Conservation (phyloP, 2,888 invertebrate species). For the Myopa testacea region DNA sequence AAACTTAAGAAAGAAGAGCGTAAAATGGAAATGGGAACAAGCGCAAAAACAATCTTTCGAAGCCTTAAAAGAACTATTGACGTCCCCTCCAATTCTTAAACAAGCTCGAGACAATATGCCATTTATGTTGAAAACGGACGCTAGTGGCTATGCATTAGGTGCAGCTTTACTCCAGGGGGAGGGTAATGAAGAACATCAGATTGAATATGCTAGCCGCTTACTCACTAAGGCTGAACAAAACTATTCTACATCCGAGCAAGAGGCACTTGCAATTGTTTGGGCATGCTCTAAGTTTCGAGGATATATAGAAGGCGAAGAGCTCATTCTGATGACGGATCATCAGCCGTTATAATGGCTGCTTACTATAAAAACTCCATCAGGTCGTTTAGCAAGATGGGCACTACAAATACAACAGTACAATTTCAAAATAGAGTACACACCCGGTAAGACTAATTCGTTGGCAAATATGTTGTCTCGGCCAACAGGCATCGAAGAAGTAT, state of each 20-base stretch:
- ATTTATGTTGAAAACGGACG: conserved; percentile 18
- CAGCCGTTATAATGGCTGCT: conserved; percentile 58
- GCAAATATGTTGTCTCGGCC: no score
- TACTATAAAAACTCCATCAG: conserved; percentile 62
- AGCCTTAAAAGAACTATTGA: conserved; percentile 17
- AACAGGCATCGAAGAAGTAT: neutral
- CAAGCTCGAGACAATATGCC: neutral
- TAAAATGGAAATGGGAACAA: conserved; percentile 9
- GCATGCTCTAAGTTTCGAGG: conserved; percentile 62
- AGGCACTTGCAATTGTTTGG: conserved; percentile 58
- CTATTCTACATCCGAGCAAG: conserved; percentile 66
- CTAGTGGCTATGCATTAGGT: no score
- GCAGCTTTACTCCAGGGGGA: neutral
- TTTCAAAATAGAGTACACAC: no score
- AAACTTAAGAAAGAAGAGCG: conserved; percentile 31
- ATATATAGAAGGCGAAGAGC: conserved; percentile 59
- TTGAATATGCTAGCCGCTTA: conserved; percentile 53
- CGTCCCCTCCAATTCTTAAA: conserved; percentile 24
- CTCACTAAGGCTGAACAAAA: conserved; percentile 58
- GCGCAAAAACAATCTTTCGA: conserved; percentile 20
- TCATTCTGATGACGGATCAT: conserved; percentile 65
- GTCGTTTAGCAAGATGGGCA: conserved; percentile 68
- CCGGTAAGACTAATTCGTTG: no score
- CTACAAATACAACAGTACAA: conserved; percentile 57
- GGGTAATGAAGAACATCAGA: conserved; percentile 7